These are phyloP conservation scores for Grapholita molesta DNA, from an alignment of 1,140 invertebrate genomes.

Conservation along the genomic window DNA sequence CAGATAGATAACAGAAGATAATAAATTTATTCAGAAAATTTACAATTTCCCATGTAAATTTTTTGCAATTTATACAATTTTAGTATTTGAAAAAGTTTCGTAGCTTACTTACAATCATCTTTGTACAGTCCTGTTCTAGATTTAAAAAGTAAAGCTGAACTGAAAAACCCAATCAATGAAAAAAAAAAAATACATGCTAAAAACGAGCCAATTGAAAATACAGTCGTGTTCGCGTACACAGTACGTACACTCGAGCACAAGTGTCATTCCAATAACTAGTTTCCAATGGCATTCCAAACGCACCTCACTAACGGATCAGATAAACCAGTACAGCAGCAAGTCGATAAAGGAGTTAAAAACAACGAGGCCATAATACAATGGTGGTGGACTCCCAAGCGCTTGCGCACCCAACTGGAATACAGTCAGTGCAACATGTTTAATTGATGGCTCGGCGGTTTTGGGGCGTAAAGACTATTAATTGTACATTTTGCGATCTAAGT, in stretches of 20 bases:
- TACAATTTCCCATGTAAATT: too few relatives aligned
- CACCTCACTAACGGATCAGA: too few relatives aligned
- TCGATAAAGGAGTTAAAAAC: too few relatives aligned
- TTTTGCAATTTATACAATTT: too few relatives aligned
- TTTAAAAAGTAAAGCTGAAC: not conserved
- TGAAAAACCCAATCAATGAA: not conserved
- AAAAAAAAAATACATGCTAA: not conserved
- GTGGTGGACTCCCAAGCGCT: slow-evolving; percentile 16
- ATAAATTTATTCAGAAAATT: too few relatives aligned
- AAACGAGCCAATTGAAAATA: not conserved
- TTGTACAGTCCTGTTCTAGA: too few relatives aligned
- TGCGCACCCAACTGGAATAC: not conserved
- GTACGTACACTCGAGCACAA: not conserved
- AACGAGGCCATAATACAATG: not conserved
- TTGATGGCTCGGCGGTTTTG: not conserved
- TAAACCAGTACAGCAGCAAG: too few relatives aligned
- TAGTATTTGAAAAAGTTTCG: too few relatives aligned
- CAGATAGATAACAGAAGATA: too few relatives aligned
- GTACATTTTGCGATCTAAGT: not conserved
- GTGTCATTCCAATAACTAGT: slow-evolving; percentile 12
- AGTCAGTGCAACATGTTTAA: not conserved
- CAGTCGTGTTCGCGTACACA: not conserved
- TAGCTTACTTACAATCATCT: too few relatives aligned
- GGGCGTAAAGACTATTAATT: not conserved
- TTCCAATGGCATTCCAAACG: not conserved